Conservation (phyloP, 2,888 invertebrate genomes). For the Heteromurus nitidus region DNA sequence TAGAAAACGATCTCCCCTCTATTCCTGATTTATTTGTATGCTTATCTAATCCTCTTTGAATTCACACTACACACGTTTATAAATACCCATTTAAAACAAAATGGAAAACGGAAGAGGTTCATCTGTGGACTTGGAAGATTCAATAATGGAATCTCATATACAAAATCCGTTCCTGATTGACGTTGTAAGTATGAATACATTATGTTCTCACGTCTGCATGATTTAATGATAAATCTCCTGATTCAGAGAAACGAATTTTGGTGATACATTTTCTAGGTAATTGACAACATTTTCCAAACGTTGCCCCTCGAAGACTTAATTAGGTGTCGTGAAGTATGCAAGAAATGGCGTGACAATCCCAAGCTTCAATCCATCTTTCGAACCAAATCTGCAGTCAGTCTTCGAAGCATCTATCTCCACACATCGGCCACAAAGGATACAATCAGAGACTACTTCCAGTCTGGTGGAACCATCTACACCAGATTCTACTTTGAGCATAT, state of each 20-base stretch:
- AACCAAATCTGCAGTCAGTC: constrained; percentile 21
- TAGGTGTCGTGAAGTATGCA: constrained; percentile 37
- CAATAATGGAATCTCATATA: background rate
- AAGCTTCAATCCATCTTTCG: background rate
- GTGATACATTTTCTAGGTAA: background rate
- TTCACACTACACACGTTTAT: no score
- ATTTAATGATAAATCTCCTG: no score
- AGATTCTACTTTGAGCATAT: constrained; percentile 26
- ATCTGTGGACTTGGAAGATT: no score
- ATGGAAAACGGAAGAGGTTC: no score
- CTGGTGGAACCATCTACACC: constrained; percentile 21
- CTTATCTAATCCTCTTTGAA: no score
- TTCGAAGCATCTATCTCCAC: constrained; percentile 31
- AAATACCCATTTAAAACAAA: no score
- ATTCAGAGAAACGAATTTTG: background rate
- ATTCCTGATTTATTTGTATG: no score
- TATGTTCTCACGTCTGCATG: no score
- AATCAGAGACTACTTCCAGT: constrained; percentile 8
- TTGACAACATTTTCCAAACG: constrained; percentile 10
- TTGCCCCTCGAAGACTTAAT: constrained; percentile 13
- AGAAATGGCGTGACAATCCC: constrained; percentile 35
- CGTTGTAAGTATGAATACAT: constrained; percentile 27
- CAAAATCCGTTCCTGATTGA: constrained; percentile 28
- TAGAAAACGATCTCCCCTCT: no score
- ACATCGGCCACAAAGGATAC: constrained; percentile 24